Percentiles rank a stretch among this genome's conserved stretches.
phyloP scores from a whole-genome alignment of 2,113 vertebrate species.

The Macroglossus sobrinus region DNA sequence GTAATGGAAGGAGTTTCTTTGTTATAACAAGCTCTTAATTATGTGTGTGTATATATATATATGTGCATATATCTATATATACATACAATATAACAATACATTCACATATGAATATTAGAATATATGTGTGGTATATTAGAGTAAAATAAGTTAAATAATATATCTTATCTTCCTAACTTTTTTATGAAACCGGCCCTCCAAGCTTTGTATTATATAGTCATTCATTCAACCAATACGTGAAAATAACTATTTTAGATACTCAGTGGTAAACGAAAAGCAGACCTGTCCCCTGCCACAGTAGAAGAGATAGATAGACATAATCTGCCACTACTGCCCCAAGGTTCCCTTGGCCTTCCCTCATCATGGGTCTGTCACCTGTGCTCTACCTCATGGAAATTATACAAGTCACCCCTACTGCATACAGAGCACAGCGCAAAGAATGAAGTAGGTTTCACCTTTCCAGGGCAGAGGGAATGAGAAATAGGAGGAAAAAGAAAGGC shows the following conservation, averaged over 20 bases:
- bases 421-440: neutral
- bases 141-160: neutral
- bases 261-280: neutral
- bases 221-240: neutral
- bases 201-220: neutral
- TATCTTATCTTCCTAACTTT: neutral
- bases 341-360: neutral
- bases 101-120: neutral
- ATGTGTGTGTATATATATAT: too few relatives aligned
- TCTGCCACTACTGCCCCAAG: neutral
- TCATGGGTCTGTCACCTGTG: neutral
- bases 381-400: neutral
- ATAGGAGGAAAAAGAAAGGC: neutral
- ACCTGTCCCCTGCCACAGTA: neutral
- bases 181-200: neutral
- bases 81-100: neutral
- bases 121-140: neutral
- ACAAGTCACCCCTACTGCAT: rapidly evolving
- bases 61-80: too few relatives aligned
- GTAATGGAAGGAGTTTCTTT: neutral
- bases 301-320: neutral
- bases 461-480: neutral
- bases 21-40: neutral
- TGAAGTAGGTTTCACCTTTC: neutral
- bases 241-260: neutral